A percentile compares a stretch with the other conserved stretches of the same genome.
phyloP scores from a whole-genome alignment of 2,797 vertebrate species.

The Falco naumanni region DNA sequence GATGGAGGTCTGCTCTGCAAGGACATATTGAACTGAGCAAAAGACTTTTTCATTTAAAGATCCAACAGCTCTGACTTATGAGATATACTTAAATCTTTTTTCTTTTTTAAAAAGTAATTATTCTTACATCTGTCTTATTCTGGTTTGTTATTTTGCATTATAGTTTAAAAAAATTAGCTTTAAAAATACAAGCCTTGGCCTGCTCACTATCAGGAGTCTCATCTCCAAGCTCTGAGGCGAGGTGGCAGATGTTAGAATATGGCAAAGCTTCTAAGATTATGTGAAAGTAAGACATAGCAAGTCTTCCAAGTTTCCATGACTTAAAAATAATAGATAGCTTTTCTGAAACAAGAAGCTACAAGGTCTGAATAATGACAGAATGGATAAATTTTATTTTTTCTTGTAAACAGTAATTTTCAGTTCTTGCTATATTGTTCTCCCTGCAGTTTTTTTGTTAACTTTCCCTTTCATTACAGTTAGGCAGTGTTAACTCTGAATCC shows the following conservation, averaged over 20 bases:
- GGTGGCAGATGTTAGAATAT: background rate
- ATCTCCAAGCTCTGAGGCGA: background rate
- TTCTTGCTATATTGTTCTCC: background rate
- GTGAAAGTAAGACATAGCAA: background rate
- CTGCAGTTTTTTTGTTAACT: background rate
- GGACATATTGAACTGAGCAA: background rate
- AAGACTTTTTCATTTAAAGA: background rate
- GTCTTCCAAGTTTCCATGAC: background rate
- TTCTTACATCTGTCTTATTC: background rate
- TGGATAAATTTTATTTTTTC: background rate
- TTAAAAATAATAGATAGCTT: background rate
- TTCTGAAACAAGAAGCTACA: slow-evolving; percentile 4
- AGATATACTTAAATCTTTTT: background rate
- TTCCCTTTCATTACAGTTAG: background rate
- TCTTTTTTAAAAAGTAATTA: background rate
- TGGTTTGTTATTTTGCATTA: background rate
- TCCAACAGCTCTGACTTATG: background rate
- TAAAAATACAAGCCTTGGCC: background rate
- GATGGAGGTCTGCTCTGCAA: background rate
- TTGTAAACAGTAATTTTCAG: background rate
- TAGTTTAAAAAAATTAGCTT: background rate
- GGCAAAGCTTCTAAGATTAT: background rate
- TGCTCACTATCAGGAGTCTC: background rate
- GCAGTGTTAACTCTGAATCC: background rate
- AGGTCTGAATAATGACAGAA: background rate